Percentiles rank a stretch among this genome's conserved stretches.
Conservation (phyloP, 2,797 vertebrate genomes). For the Microctenopoma lineatum region DNA sequence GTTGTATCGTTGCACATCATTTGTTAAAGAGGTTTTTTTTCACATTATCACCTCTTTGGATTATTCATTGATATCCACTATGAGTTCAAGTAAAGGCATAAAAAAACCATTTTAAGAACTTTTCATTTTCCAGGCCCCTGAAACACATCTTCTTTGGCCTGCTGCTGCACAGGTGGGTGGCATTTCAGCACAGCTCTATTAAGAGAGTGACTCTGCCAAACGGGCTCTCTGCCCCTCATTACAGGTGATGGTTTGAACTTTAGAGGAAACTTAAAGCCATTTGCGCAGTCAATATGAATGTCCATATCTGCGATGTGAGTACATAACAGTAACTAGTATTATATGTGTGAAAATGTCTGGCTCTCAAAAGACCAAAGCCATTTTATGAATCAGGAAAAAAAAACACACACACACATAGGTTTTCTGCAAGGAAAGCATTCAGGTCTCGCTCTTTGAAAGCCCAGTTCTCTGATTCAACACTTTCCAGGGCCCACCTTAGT, state of each 20-base stretch:
- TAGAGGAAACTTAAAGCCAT: conserved; percentile 10
- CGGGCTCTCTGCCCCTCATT: conserved; percentile 9
- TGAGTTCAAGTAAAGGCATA: not conserved
- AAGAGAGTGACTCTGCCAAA: conserved; percentile 23
- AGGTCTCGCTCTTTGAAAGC: conserved; percentile 37
- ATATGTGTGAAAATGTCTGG: conserved; percentile 3
- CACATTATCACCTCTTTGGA: not conserved
- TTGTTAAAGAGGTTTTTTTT: not conserved
- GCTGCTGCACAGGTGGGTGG: not conserved
- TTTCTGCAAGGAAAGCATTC: conserved; percentile 48
- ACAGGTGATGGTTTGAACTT: conserved; percentile 21
- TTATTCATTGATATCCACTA: not conserved
- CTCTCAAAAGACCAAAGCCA: conserved; percentile 13
- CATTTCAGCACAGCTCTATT: conserved; percentile 22
- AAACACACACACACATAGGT: conserved; percentile 1
- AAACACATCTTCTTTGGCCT: conserved; percentile 11
- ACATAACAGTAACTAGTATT: conserved; percentile 1
- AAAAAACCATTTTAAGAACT: not conserved
- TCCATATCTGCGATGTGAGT: conserved; percentile 3
- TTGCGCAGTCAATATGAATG: conserved; percentile 11
- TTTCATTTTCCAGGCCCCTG: not conserved
- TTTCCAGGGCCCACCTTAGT: conserved; percentile 49
- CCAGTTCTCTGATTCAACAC: conserved; percentile 60
- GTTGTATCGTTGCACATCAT: not conserved
- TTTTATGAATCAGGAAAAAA: conserved; percentile 27